Evolutionary conservation across 2,113 vertebrate species (phyloP).

Genomic region (Podilymbus podiceps): DNA sequence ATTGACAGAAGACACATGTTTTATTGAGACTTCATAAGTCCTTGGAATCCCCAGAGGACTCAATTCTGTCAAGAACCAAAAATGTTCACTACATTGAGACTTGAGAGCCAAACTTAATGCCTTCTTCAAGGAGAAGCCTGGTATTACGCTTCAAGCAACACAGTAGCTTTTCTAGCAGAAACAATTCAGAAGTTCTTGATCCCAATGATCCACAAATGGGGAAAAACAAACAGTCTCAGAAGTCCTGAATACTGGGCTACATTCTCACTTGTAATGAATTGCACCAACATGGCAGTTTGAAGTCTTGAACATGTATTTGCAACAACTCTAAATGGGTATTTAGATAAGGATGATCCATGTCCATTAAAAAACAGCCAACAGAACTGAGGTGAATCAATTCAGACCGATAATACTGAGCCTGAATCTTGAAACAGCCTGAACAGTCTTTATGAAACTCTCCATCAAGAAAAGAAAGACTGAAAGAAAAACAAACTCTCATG

Average conservation of each 20-base stretch:
- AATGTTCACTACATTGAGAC: background rate
- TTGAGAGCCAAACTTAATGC: background rate
- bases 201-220: background rate
- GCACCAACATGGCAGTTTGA: background rate
- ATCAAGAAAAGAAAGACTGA: background rate
- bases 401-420: background rate
- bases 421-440: background rate
- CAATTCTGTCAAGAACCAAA: background rate
- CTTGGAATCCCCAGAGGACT: background rate
- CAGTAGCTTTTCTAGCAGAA: background rate
- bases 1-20: background rate
- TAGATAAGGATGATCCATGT: background rate
- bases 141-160: background rate
- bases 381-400: background rate
- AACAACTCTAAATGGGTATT: background rate
- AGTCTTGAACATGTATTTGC: background rate
- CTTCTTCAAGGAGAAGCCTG: background rate
- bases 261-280: background rate
- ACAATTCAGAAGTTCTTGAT: background rate
- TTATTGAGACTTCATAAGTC: background rate
- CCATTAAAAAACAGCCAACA: background rate
- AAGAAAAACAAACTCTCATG: conserved; percentile 11
- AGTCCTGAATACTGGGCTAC: background rate
- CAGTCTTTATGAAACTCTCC: background rate
- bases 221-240: background rate